phyloP scores from a whole-genome alignment of 2,797 vertebrate genomes.

The Danionella dracula region DNA sequence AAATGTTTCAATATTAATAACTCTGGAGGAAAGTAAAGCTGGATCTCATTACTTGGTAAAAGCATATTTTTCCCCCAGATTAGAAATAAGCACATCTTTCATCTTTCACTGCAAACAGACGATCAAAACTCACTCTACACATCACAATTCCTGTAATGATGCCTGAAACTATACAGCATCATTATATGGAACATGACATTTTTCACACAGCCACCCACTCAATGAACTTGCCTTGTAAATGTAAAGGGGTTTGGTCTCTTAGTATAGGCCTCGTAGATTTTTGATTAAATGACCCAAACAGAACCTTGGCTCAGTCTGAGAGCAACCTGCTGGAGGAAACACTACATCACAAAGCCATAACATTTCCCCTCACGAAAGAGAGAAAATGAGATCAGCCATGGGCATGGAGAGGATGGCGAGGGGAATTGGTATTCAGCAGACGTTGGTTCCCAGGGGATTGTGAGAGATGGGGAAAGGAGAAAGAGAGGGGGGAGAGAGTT shows the following conservation, averaged over 20 bases:
- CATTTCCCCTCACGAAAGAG: conserved; percentile 4
- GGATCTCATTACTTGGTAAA: too few species aligned
- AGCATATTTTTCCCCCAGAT: too few species aligned
- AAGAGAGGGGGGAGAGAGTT: not conserved
- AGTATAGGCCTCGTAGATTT: not conserved
- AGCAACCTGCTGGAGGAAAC: too few species aligned
- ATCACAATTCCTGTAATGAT: not conserved
- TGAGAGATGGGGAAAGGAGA: not conserved
- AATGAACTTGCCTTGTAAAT: not conserved
- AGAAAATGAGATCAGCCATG: conserved; percentile 18
- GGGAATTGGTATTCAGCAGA: conserved; percentile 18
- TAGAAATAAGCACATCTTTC: too few species aligned
- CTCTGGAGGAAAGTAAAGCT: too few species aligned
- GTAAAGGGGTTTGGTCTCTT: not conserved
- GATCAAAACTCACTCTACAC: not conserved
- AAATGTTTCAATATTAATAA: too few species aligned
- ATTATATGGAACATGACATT: not conserved
- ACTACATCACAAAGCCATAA: not conserved
- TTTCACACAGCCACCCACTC: not conserved
- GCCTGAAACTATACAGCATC: not conserved
- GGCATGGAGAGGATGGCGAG: not conserved
- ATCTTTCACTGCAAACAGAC: not conserved
- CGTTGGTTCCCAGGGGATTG: not conserved
- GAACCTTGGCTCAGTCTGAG: not conserved
- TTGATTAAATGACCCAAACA: conserved; percentile 13